A percentile compares a stretch with the other conserved stretches of the same genome.
phyloP scores from a whole-genome alignment of 2,113 vertebrate species.

The Forbesichthys papilliferus region DNA sequence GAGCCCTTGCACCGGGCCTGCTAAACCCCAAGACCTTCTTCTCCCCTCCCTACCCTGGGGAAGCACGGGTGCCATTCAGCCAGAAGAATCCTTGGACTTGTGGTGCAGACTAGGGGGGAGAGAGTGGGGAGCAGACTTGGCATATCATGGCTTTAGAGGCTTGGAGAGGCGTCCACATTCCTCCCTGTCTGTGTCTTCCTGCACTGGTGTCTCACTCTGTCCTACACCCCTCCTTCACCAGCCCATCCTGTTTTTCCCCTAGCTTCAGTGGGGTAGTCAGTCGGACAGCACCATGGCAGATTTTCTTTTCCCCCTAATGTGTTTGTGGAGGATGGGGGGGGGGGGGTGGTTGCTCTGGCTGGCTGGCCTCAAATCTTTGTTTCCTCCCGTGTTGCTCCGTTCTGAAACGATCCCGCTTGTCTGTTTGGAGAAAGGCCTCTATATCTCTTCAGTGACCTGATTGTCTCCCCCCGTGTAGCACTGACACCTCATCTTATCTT shows the following conservation, averaged over 20 bases:
- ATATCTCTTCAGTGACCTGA: conserved; percentile 12
- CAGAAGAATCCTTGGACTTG: conserved; percentile 55
- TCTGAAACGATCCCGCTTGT: neutral
- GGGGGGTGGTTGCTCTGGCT: too few species aligned
- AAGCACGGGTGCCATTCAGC: conserved; percentile 45
- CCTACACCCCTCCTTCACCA: conserved; percentile 13
- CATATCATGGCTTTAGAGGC: conserved; percentile 42
- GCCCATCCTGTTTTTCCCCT: conserved; percentile 9
- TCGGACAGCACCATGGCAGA: conserved; percentile 47
- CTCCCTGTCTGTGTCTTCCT: conserved; percentile 57
- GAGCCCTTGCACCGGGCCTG: neutral
- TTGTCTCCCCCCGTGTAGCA: neutral
- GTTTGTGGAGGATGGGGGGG: too few species aligned
- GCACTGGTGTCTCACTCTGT: conserved; percentile 53
- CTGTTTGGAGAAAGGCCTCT: conserved; percentile 21
- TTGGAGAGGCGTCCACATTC: conserved; percentile 64
- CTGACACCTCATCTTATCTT: neutral
- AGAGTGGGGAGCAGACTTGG: conserved; percentile 61
- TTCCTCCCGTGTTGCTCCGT: conserved; percentile 1
- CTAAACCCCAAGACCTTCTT: conserved; percentile 16
- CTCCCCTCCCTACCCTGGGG: conserved; percentile 22
- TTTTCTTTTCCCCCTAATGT: conserved; percentile 11
- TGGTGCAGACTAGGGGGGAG: conserved; percentile 46
- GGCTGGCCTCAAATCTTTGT: neutral
- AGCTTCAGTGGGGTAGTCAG: conserved; percentile 49